Percentiles rank a stretch among this genome's conserved stretches.
Conservation (phyloP, 2,888 invertebrate genomes). For the Amblyteles armatorius region DNA sequence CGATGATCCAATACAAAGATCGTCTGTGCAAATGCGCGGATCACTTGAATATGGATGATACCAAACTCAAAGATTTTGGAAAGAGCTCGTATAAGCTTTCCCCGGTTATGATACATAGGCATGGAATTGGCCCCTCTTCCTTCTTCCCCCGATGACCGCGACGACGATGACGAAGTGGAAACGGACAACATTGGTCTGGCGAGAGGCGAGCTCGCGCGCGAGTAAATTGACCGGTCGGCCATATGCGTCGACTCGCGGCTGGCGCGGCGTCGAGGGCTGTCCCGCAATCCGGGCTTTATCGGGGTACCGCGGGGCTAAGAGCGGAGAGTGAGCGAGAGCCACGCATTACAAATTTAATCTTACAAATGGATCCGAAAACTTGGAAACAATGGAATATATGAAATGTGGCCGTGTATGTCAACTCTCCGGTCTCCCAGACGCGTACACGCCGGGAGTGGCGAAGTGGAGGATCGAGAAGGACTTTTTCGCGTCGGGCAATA, state of each 20-base stretch:
- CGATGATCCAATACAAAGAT: not conserved
- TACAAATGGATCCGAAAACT: conserved; percentile 88
- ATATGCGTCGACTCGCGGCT: conserved; percentile 81
- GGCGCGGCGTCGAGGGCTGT: conserved; percentile 65
- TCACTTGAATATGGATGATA: too few relatives aligned
- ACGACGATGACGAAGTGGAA: conserved; percentile 58
- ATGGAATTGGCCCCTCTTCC: conserved; percentile 37
- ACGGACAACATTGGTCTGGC: conserved; percentile 28
- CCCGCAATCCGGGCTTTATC: conserved; percentile 57
- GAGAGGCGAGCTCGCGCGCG: conserved; percentile 58
- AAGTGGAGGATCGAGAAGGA: conserved; percentile 65
- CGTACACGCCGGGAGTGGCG: conserved; percentile 57
- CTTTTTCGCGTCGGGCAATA: conserved; percentile 82
- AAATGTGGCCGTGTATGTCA: conserved; percentile 84
- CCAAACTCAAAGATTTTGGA: too few relatives aligned
- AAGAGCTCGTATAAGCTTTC: conserved; percentile 6
- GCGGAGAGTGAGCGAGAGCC: conserved; percentile 50
- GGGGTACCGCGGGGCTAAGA: conserved; percentile 38
- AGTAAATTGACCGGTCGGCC: conserved; percentile 81
- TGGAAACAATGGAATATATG: conserved; percentile 85
- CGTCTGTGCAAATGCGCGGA: too few relatives aligned
- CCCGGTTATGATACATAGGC: too few relatives aligned
- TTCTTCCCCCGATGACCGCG: conserved; percentile 16
- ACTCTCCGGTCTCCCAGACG: conserved; percentile 66
- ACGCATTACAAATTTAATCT: conserved; percentile 90